These are phyloP conservation scores for Cydia splendana DNA, from an alignment of 1,140 invertebrate species.

Conservation along the genomic window DNA sequence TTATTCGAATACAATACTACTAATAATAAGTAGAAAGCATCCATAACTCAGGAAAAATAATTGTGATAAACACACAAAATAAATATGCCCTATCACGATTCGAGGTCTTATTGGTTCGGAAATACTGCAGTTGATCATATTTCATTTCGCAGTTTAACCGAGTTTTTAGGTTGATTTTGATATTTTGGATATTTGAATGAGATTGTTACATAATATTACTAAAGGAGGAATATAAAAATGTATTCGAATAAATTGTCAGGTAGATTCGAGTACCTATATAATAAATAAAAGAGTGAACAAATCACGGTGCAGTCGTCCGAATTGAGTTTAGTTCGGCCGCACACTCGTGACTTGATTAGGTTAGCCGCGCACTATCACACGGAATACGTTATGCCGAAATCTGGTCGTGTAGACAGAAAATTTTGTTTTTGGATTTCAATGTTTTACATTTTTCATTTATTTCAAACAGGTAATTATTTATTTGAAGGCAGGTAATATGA, in stretches of 20 bases:
- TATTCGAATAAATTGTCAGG: not conserved
- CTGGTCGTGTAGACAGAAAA: not conserved
- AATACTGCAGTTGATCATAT: no score
- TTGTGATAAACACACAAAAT: no score
- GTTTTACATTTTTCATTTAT: not conserved
- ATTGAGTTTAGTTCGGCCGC: slow-evolving; percentile 15
- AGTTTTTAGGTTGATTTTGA: no score
- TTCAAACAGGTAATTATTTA: not conserved
- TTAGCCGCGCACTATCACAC: not conserved
- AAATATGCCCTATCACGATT: no score
- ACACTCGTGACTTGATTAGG: slow-evolving; percentile 14
- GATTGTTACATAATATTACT: not conserved
- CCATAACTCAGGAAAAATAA: no score
- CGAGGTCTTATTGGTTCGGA: no score
- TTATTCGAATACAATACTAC: no score
- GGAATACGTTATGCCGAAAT: not conserved
- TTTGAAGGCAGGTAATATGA: no score
- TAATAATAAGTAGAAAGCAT: no score
- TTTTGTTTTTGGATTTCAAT: not conserved
- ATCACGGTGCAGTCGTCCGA: not conserved
- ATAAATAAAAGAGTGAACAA: not conserved
- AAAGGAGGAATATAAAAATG: not conserved
- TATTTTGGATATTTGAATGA: not conserved
- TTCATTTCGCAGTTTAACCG: no score
- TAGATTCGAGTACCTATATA: no score